Evolutionary conservation across 2,888 invertebrate genomes (phyloP).

Genomic region (Copidosoma aretas): DNA sequence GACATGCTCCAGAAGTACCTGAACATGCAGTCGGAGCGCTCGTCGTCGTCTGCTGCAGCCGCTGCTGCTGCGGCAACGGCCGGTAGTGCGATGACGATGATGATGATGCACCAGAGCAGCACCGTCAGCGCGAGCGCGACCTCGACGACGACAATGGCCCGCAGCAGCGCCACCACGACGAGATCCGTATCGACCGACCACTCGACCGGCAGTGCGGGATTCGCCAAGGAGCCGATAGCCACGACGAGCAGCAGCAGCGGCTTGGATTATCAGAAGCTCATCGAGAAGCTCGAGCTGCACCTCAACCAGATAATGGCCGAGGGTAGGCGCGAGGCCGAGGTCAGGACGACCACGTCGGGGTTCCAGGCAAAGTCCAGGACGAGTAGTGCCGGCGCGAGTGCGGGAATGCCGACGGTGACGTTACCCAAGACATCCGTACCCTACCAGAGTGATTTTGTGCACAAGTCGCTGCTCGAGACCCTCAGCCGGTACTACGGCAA

Average conservation of each 20-base stretch:
- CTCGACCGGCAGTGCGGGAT: constrained; percentile 13
- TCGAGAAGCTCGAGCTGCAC: constrained; percentile 71
- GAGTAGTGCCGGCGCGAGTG: constrained; percentile 46
- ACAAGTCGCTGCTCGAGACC: constrained; percentile 71
- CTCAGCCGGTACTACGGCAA: constrained; percentile 73
- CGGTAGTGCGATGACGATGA: neutral
- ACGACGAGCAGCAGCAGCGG: constrained; percentile 46
- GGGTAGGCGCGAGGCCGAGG: constrained; percentile 45
- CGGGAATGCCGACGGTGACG: neutral
- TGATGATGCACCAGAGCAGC: neutral
- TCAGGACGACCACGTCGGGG: constrained; percentile 1
- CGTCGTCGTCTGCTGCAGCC: constrained; percentile 48
- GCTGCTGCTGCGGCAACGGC: neutral
- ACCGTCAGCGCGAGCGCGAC: neutral
- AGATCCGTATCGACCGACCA: constrained; percentile 26
- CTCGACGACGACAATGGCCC: neutral
- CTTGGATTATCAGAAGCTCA: constrained; percentile 71
- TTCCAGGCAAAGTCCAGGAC: constrained; percentile 44
- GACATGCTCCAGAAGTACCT: constrained; percentile 74
- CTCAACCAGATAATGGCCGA: constrained; percentile 62
- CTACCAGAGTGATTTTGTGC: constrained; percentile 65
- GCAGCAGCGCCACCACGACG: neutral
- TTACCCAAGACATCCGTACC: constrained; percentile 57
- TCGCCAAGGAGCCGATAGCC: constrained; percentile 28
- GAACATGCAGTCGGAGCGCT: constrained; percentile 65